These are phyloP conservation scores for Digitonthophagus gazella DNA, from an alignment of 2,888 invertebrate genomes.

Conservation along the genomic window DNA sequence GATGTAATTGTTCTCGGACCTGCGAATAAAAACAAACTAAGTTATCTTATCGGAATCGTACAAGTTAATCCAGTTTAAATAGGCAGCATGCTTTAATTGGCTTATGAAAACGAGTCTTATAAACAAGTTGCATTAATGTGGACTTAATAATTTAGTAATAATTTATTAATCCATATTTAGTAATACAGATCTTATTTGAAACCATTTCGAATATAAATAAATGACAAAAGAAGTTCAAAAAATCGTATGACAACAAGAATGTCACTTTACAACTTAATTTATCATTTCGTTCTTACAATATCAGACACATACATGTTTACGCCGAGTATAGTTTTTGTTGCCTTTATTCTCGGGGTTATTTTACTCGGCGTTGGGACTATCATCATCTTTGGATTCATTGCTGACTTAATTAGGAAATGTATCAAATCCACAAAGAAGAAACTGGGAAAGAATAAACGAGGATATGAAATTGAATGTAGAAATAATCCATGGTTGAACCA, in stretches of 20 bases:
- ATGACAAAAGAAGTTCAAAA: constrained; percentile 7
- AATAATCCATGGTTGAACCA: neutral
- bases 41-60: neutral
- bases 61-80: neutral
- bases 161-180: no score
- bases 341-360: constrained; percentile 12
- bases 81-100: no score
- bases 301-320: constrained; percentile 15
- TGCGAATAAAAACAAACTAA: neutral
- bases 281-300: neutral
- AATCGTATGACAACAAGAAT: constrained; percentile 1
- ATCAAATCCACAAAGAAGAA: neutral
- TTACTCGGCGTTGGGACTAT: constrained; percentile 6
- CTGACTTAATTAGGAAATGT: constrained; percentile 5
- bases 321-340: constrained; percentile 13
- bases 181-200: no score
- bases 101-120: neutral
- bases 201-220: no score
- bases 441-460: no score
- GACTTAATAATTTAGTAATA: no score
- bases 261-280: constrained; percentile 5
- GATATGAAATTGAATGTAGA: neutral
- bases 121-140: neutral
- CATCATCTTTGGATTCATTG: constrained; percentile 1
- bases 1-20: neutral